Evolutionary conservation across 2,888 invertebrate species (phyloP), one percentile per base, ranked within the genome.

Genomic region (Abrostola triplasia): DNA sequence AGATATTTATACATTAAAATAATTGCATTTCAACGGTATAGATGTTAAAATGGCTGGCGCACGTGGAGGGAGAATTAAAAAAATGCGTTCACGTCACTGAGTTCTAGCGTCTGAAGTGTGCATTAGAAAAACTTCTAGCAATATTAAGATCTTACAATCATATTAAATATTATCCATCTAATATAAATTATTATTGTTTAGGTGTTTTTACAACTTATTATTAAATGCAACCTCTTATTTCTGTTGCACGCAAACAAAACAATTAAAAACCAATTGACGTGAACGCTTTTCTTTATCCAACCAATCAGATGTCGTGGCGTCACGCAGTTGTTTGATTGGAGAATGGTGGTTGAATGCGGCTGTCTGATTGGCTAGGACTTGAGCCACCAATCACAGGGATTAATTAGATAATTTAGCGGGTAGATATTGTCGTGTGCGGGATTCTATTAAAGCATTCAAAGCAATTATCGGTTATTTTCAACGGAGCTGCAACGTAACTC

Each of bases 1-100:
- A 67, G 36, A 52, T 56, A 62, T 50, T 59, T 58, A 54, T 52
- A 57, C 8, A 48, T 67, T 69, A 67, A 62, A 68, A 55, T 68
- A 60, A 67, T 74, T 78, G 63, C 63, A 72, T 73, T 76, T 49
- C 48, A 67, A 62, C 69, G 70, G 36, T 69, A 69, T 67, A 44
- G 64, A 75, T 76, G 72, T 73, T 37, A 55, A 59, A 58, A 59
- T 13, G 57, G 38, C 55, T 64, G 36, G 44, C 51, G 60, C 60
- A 2, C 48, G 66, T 47, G 5, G 40, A 54, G 55, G 47, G 60
- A 35, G 48, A 59, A 59, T 41, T 57, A n/a, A 50, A 6, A 58
- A 10, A 42, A 37, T 41, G 50, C 59, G 54, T 65, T 64, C 61
- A 47, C 37, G 12, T 57, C 65, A 67, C 24, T 1, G 1, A 24